Evolutionary conservation across 2,113 vertebrate genomes (phyloP).

Genomic region (Pterocles burchelli): DNA sequence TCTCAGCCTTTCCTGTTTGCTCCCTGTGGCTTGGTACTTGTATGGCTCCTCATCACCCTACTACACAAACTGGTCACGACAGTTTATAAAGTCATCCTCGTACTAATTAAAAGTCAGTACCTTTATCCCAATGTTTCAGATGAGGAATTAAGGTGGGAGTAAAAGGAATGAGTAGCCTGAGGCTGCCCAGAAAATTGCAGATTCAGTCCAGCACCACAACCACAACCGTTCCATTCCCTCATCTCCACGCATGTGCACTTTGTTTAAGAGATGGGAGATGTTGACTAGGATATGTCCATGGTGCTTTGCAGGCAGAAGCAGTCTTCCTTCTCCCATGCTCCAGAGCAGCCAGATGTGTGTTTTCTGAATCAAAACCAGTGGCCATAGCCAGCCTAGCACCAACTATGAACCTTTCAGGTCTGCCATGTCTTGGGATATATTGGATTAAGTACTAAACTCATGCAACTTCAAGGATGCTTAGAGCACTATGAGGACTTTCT

Average conservation of each 20-base stretch:
- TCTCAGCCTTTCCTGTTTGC: neutral
- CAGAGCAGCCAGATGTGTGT: neutral
- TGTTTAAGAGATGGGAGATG: neutral
- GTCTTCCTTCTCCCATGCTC: neutral
- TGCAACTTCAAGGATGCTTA: neutral
- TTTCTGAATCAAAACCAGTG: neutral
- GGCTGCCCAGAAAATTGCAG: neutral
- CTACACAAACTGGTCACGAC: fast-evolving
- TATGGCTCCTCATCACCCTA: neutral
- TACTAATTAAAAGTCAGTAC: neutral
- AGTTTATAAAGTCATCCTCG: neutral
- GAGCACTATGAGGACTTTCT: neutral
- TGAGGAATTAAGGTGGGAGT: neutral
- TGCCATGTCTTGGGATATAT: neutral
- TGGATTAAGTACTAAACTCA: neutral
- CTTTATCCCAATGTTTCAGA: neutral
- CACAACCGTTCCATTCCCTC: neutral
- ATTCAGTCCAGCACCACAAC: neutral
- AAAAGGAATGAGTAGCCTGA: neutral
- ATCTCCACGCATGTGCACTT: fast-evolving
- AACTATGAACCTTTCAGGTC: neutral
- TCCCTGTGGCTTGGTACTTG: neutral
- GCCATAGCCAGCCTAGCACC: neutral
- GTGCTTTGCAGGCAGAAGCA: neutral
- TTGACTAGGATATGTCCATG: neutral